These are phyloP conservation scores for Molossus molossus DNA, from an alignment of 2,797 vertebrate genomes.

Conservation along the genomic window DNA sequence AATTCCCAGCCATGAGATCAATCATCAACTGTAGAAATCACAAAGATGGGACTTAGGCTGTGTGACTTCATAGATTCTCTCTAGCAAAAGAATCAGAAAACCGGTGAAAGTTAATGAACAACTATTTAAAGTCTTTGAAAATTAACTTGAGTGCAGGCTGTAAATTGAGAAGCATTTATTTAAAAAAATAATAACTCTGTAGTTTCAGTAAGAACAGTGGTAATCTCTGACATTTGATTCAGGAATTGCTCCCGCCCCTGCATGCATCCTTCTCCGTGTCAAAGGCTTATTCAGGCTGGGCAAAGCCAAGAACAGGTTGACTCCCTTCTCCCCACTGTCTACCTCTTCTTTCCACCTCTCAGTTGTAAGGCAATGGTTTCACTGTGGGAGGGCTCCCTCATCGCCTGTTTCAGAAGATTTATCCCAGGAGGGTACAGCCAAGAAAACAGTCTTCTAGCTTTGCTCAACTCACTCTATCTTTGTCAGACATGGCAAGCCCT, in stretches of 20 bases:
- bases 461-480: not conserved
- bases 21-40: not conserved
- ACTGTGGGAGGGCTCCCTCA: not conserved
- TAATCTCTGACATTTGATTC: not conserved
- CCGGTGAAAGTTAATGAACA: not conserved
- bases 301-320: not conserved
- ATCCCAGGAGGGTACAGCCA: not conserved
- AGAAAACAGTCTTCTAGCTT: not conserved
- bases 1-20: not conserved
- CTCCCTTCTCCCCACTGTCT: not conserved
- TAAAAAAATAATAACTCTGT: not conserved
- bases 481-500: not conserved
- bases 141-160: not conserved
- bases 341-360: not conserved
- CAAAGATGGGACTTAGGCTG: not conserved
- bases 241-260: not conserved
- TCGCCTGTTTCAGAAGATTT: not conserved
- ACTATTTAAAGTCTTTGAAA: conserved; percentile 37
- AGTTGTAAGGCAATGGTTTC: not conserved
- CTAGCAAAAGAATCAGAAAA: not conserved
- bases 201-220: not conserved
- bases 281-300: not conserved
- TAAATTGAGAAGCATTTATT: not conserved
- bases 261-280: not conserved
- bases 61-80: not conserved